phyloP scores from a whole-genome alignment of 2,113 vertebrate genomes.

The Podocnemis expansa region DNA sequence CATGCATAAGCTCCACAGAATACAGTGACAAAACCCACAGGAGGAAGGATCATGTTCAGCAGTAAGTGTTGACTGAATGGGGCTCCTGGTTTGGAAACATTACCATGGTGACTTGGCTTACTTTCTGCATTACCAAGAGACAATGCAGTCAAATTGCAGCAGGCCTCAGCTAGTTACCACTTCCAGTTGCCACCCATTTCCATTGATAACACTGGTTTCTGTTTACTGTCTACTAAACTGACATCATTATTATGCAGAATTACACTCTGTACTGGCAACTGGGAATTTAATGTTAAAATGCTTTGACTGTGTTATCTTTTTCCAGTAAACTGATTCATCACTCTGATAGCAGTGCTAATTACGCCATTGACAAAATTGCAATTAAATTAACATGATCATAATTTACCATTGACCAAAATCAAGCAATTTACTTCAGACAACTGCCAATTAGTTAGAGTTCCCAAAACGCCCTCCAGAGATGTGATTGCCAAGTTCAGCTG shows the following conservation, averaged over 20 bases:
- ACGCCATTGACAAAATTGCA: constrained; percentile 47
- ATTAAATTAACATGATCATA: constrained; percentile 67
- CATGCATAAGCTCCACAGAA: not conserved
- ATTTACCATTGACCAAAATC: constrained; percentile 65
- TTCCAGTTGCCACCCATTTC: not conserved
- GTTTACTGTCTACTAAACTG: not conserved
- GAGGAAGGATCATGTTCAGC: not conserved
- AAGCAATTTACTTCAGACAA: constrained; percentile 68
- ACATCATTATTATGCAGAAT: constrained; percentile 38
- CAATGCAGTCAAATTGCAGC: not conserved
- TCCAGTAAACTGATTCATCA: constrained; percentile 18
- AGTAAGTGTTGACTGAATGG: not conserved
- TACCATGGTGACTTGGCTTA: not conserved
- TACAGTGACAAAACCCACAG: not conserved
- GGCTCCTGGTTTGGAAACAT: not conserved
- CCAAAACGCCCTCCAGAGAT: constrained; percentile 37
- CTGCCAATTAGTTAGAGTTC: constrained; percentile 67
- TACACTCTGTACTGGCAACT: constrained; percentile 15
- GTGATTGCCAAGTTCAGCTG: constrained; percentile 45
- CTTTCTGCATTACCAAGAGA: not conserved
- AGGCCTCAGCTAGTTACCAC: not conserved
- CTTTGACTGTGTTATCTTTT: constrained; percentile 18
- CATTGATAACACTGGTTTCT: not conserved
- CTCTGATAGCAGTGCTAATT: constrained; percentile 56
- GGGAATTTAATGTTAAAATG: constrained; percentile 24